phyloP scores from a whole-genome alignment of 2,113 vertebrate species.

The Mixornis gularis region DNA sequence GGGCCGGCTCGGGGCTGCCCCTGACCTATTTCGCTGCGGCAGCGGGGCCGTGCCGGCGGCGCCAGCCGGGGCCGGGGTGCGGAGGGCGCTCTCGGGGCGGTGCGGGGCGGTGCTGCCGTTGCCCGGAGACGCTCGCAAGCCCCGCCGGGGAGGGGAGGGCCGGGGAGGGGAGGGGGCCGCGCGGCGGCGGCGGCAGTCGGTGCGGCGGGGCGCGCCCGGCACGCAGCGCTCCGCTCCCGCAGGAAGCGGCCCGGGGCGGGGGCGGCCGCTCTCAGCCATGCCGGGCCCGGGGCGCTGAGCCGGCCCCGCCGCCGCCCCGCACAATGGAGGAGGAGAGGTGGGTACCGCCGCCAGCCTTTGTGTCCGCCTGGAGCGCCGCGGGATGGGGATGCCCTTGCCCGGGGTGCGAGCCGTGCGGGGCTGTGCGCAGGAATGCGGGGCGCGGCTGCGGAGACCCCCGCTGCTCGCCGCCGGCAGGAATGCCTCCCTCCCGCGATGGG shows the following conservation, averaged over 20 bases:
- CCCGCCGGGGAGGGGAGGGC: too few species aligned
- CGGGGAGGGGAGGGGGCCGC: too few species aligned
- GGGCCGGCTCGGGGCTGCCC: background rate
- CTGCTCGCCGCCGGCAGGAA: background rate
- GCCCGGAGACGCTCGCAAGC: too few species aligned
- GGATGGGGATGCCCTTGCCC: background rate
- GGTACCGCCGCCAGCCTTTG: background rate
- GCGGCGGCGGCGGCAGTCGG: too few species aligned
- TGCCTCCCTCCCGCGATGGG: background rate
- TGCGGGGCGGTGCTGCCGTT: too few species aligned
- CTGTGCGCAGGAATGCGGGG: background rate
- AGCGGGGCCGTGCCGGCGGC: background rate
- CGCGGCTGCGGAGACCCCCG: background rate
- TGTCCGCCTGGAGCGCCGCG: background rate
- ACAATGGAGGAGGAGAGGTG: slow-evolving; percentile 75
- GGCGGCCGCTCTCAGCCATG: background rate
- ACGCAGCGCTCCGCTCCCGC: background rate
- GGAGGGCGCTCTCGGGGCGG: too few species aligned
- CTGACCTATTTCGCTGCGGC: background rate
- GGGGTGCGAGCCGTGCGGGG: background rate
- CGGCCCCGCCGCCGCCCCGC: slow-evolving; percentile 16
- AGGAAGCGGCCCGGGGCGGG: background rate
- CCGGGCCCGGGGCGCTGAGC: slow-evolving; percentile 60
- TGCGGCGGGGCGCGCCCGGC: too few species aligned
- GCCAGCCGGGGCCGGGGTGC: too few species aligned